Percentiles rank a stretch among this genome's conserved stretches.
Evolutionary conservation across 2,797 vertebrate species (phyloP).

Genomic region (Onychomys arenicola): DNA sequence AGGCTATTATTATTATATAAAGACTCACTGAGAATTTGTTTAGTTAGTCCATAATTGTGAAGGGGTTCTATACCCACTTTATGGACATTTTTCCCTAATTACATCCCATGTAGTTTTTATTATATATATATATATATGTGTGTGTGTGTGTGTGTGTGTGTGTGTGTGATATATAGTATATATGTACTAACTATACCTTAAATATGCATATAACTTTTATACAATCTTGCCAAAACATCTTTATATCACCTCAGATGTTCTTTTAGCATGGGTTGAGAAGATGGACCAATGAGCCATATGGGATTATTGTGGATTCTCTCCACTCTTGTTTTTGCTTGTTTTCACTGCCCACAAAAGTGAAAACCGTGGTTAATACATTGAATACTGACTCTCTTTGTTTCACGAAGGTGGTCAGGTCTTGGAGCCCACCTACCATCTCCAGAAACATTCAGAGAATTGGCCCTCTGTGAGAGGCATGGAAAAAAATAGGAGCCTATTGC

Average conservation of each 20-base stretch:
- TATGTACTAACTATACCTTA: no score
- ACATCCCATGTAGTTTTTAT: not conserved
- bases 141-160: no score
- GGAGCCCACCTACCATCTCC: not conserved
- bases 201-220: not conserved
- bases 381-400: not conserved
- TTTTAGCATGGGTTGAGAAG: not conserved
- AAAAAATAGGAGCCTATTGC: not conserved
- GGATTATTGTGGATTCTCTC: not conserved
- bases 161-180: not conserved
- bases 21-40: not conserved
- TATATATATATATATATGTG: not conserved
- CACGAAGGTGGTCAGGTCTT: not conserved
- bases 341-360: not conserved
- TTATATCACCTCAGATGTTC: not conserved
- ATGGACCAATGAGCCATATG: not conserved
- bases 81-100: slow-evolving; percentile 11
- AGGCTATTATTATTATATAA: not conserved
- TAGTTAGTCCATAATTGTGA: not conserved
- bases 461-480: not conserved
- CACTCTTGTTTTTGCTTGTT: not conserved
- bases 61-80: not conserved
- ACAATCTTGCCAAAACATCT: not conserved
- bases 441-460: not conserved
- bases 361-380: not conserved